Evolutionary conservation across 2,888 invertebrate genomes (phyloP), one percentile per base, ranked within the genome.

Genomic region (Diarsia rubi): DNA sequence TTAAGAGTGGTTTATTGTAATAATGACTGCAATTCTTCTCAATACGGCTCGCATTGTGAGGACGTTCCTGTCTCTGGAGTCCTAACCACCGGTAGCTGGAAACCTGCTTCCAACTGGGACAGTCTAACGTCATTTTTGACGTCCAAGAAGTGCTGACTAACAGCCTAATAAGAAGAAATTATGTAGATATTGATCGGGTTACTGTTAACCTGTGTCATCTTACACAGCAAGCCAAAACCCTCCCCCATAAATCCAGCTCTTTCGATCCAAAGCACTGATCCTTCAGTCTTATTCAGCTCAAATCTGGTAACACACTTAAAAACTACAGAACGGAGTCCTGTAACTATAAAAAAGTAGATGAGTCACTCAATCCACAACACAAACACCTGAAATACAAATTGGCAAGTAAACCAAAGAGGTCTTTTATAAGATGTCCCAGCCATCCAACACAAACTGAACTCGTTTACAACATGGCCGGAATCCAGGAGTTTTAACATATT

Each of bases 401-500:
- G 59, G 47, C 80, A 80, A 74, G n/a, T 3, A 37, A 37, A 37
- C 52, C 45, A 60, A 69, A 69, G 24, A 60, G 27, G 37, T 6
- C 54, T 8, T 52, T 80, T 49, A 4, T 45, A 74, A 62, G 74
- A 65, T 19, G 21, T 60, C 52, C 16, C 19, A 54, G 8, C 27
- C 11, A n/a, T 49, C 27, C 37, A 31, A 16, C 31, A n/a, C 67
- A 62, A 69, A 66, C 59, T 63, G 69, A 42, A 52, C 65, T 72
- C 86, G 64, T 73, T 81, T 62, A 69, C 68, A 77, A n/a, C n/a
- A 49, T 77, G 70, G 67, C 75, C 21, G 60, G 54, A 59, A 67
- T 73, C 76, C 64, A 69, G 21, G 57, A 82, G 70, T 69, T 82
- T 72, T 75, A 85, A 85, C 83, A 83, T 84, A 83, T 83, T 79